Conservation (phyloP, 1,140 invertebrate species). For the Zaprionus inermis region DNA sequence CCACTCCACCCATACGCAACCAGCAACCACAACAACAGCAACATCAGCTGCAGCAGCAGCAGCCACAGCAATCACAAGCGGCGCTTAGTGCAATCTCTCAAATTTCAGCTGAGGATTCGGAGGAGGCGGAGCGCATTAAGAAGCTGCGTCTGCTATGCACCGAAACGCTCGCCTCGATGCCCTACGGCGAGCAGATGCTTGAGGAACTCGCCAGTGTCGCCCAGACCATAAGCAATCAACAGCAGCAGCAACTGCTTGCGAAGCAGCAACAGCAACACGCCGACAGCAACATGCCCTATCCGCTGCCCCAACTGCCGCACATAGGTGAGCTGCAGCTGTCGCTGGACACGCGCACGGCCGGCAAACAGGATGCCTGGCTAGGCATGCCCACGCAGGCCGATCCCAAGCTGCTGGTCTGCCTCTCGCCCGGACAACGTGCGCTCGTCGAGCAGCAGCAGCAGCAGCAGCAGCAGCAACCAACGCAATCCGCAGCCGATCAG, state of each 20-base stretch:
- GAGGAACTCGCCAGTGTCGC: conserved; percentile 88
- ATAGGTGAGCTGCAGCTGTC: conserved; percentile 68
- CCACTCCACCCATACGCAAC: conserved; percentile 42
- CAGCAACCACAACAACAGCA: conserved; percentile 6
- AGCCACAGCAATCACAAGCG: conserved; percentile 15
- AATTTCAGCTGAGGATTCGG: conserved; percentile 53
- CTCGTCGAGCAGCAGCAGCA: conserved; percentile 82
- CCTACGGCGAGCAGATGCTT: conserved; percentile 87
- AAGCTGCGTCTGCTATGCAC: conserved; percentile 86
- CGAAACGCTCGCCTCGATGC: conserved; percentile 87
- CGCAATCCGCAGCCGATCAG: conserved; percentile 85
- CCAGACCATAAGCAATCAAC: conserved; percentile 84
- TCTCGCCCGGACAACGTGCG: conserved; percentile 89
- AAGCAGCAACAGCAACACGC: conserved; percentile 6
- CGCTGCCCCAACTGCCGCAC: conserved; percentile 70
- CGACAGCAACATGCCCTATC: conserved; percentile 68
- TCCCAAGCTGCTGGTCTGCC: conserved; percentile 87
- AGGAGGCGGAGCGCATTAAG: conserved; percentile 70
- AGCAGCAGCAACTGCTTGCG: conserved; percentile 29
- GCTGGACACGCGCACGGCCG: neutral
- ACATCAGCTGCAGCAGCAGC: neutral
- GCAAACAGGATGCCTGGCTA: conserved; percentile 84
- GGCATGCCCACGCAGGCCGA: conserved; percentile 86
- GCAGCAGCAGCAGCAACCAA: conserved; percentile 62
- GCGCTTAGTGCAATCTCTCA: conserved; percentile 37